Base-by-base conservation (phyloP, 2,113 vertebrate species). In the Corapipo altera region DNA sequence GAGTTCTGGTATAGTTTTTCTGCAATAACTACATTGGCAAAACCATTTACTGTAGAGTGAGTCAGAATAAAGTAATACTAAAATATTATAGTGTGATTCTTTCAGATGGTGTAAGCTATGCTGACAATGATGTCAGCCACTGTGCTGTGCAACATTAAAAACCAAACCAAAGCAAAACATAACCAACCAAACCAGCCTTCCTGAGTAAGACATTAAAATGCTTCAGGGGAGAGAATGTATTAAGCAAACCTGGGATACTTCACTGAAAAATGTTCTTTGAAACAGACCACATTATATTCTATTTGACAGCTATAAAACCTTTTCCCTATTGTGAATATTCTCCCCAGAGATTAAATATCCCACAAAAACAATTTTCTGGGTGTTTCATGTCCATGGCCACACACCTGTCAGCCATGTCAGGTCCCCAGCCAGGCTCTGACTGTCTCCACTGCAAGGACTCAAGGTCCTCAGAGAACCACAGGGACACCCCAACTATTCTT, bases 391-490 rank as follows among this genome's bases (percentile, higher is more conserved):
- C 54, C 26, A 58, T 0, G 2, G 59, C 24, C 27, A 43, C 35
- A 46, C 10, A 52, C 6, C 11, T 6, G 12, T 28, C 37, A 85
- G 15, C 28, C 17, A 26, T 0, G 0, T 12, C 30, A n/a, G 16
- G 32, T 44, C 28, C 27, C 44, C 35, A 57, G 11, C 13, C 6
- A 73, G 41, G 28, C 13, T 72, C 37, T 74, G 57, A 26, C 22
- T 4, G 7, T n/a, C n/a, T 80, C 33, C 4, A 44, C 9, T 2
- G 1, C 59, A 85, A 0, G 1, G 54, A 64, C 20, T 51, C 20
- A 21, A 69, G 28, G n/a, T 66, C 18, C 57, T 61, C 0, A 2
- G 46, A 61, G 17, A 93, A 43, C 32, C 3, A 5, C 57, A 23
- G 19, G 8, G 39, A 58, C 48, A 67, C 9, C 35, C 14, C 33